phyloP scores from a whole-genome alignment of 2,797 vertebrate species.

The Mormyrops attenuatus region DNA sequence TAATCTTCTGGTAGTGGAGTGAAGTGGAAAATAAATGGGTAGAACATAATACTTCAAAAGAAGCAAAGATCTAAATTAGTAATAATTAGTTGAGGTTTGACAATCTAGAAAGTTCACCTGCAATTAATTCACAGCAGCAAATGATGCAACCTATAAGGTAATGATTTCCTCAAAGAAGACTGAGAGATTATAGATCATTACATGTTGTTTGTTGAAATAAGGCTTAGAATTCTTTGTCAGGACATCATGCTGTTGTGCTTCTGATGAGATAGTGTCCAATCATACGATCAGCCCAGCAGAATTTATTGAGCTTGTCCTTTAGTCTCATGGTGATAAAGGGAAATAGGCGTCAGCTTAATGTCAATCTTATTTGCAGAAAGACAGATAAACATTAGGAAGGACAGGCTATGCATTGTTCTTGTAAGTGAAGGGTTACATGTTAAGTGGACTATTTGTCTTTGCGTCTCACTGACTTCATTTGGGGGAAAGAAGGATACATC shows the following conservation, averaged over 20 bases:
- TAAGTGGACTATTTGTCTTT: background rate
- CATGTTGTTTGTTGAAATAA: background rate
- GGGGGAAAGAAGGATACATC: background rate
- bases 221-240: constrained; percentile 35
- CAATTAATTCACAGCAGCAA: constrained; percentile 9
- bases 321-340: constrained; percentile 38
- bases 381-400: background rate
- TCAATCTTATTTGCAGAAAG: constrained; percentile 14
- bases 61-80: background rate
- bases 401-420: background rate
- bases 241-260: constrained; percentile 26
- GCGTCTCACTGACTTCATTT: background rate
- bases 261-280: constrained; percentile 32
- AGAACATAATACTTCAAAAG: background rate
- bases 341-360: constrained; percentile 18
- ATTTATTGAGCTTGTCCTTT: constrained; percentile 29
- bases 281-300: constrained; percentile 16
- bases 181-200: constrained; percentile 5
- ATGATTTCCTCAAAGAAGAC: constrained; percentile 3
- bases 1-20: background rate
- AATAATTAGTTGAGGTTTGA: background rate
- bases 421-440: background rate
- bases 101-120: background rate
- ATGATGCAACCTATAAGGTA: background rate
- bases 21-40: background rate